Evolutionary conservation across 2,888 invertebrate genomes (phyloP).

Genomic region (Muschampia plurimacula): DNA sequence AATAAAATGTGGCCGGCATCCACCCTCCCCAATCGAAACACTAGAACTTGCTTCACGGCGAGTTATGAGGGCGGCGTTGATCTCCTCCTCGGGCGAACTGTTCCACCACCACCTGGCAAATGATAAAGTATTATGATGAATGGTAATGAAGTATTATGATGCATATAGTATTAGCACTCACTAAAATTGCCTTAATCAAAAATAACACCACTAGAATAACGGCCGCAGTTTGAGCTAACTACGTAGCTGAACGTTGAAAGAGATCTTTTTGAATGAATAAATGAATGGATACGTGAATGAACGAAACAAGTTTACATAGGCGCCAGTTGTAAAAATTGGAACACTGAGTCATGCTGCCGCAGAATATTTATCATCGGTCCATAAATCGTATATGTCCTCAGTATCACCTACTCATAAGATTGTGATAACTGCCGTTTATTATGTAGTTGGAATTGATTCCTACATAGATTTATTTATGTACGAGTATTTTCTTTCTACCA

Average conservation of each 20-base stretch:
- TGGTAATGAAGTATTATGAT: no score
- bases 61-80: no score
- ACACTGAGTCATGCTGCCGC: constrained; percentile 19
- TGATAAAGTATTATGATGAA: no score
- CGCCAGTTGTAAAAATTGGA: constrained; percentile 35
- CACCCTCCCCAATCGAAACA: no score
- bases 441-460: background rate
- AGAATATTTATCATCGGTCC: constrained; percentile 32
- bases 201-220: background rate
- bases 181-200: no score
- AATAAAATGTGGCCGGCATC: no score
- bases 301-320: constrained; percentile 29
- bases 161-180: no score
- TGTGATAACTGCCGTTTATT: background rate
- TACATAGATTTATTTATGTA: background rate
- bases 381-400: constrained; percentile 28
- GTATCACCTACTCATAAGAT: constrained; percentile 33
- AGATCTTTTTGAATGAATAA: constrained; percentile 12
- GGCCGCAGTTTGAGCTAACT: background rate
- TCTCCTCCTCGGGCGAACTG: no score
- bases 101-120: no score
- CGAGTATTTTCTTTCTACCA: no score
- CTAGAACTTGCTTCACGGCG: no score
- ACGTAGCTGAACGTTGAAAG: background rate
- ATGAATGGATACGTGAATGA: constrained; percentile 21